Evolutionary conservation across 2,113 vertebrate species (phyloP).

Genomic region (Bolborhynchus lineola): DNA sequence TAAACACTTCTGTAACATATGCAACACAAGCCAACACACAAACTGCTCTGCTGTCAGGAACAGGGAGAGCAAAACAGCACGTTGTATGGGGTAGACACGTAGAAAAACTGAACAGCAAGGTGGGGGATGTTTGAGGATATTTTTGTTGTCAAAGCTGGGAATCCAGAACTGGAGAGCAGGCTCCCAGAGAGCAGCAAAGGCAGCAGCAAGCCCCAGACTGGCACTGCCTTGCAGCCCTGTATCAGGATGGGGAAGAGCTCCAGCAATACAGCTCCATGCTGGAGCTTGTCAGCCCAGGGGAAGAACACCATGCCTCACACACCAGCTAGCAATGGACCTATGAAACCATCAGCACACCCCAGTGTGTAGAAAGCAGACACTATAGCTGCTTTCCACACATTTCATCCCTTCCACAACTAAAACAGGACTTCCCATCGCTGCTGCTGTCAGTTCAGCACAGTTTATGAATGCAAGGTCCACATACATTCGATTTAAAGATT

Average conservation of each 20-base stretch:
- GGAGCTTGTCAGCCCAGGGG: neutral
- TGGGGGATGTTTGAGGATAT: neutral
- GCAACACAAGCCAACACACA: neutral
- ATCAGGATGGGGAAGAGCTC: neutral
- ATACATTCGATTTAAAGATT: neutral
- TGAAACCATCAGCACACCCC: accelerated
- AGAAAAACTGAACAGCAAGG: neutral
- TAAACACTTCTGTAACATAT: conserved; percentile 22
- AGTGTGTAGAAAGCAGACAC: neutral
- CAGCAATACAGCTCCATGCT: accelerated
- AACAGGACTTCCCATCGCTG: neutral
- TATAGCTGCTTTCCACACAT: neutral
- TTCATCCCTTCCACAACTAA: neutral
- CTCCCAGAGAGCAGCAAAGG: neutral
- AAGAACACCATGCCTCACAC: accelerated
- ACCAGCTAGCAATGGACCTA: neutral
- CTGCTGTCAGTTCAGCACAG: neutral
- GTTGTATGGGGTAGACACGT: neutral
- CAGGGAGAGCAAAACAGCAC: neutral
- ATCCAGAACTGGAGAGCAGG: neutral
- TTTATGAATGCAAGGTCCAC: neutral
- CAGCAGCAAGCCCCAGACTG: neutral
- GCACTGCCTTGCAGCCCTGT: neutral
- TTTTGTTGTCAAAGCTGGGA: neutral
- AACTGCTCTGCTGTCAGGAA: neutral